phyloP scores from a whole-genome alignment of 2,797 vertebrate genomes.

The Tokudaia muenninki region DNA sequence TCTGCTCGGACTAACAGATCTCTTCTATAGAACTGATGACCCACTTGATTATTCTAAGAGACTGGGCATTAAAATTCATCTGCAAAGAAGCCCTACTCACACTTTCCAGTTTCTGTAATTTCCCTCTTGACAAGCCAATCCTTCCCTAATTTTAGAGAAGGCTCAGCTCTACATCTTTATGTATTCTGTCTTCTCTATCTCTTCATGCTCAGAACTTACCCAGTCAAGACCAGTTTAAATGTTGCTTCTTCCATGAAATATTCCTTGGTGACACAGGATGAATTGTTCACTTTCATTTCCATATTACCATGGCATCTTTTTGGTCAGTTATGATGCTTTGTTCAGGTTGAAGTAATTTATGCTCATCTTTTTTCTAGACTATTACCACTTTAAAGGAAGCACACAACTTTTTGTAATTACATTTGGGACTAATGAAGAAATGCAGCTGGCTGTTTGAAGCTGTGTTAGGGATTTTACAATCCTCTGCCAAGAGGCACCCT shows the following conservation, averaged over 20 bases:
- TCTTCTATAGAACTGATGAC: background rate
- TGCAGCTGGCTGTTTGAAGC: background rate
- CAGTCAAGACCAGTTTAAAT: background rate
- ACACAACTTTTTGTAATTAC: background rate
- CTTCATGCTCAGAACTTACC: background rate
- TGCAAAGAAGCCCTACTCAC: background rate
- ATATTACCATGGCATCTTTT: background rate
- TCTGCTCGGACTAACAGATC: background rate
- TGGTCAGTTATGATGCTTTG: background rate
- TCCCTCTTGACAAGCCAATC: background rate
- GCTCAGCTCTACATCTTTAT: background rate
- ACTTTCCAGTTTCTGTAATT: background rate
- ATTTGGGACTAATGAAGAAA: slow-evolving; percentile 22
- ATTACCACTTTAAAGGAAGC: slow-evolving; percentile 14
- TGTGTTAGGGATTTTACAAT: background rate
- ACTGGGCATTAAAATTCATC: background rate
- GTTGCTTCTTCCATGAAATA: background rate
- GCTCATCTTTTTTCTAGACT: background rate
- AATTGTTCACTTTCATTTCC: background rate
- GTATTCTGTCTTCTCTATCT: background rate
- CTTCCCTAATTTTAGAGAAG: background rate
- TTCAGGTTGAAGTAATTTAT: background rate
- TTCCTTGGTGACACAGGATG: background rate
- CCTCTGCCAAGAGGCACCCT: background rate
- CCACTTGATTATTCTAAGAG: background rate